These are phyloP conservation scores for Spodoptera frugiperda DNA, from an alignment of 1,140 invertebrate species.

Conservation along the genomic window DNA sequence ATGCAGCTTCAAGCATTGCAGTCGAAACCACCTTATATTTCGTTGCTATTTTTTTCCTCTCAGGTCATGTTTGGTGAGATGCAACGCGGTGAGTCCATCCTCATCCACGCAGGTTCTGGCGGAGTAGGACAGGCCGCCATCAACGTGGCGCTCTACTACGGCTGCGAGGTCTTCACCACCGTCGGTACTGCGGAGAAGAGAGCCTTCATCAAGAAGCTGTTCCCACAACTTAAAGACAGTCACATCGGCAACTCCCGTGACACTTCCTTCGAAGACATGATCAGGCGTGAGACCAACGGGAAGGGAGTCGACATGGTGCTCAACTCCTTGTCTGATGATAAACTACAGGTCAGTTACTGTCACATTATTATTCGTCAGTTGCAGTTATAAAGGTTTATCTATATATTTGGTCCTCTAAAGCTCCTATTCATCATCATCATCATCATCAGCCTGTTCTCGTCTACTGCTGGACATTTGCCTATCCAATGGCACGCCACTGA, in stretches of 20 bases:
- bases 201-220: constrained; percentile 91
- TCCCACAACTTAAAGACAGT: constrained; percentile 88
- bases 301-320: constrained; percentile 90
- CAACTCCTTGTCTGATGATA: constrained; percentile 90
- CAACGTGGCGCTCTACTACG: constrained; percentile 90
- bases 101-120: constrained; percentile 95
- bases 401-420: too few species aligned
- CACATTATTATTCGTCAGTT: too few species aligned
- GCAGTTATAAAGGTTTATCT: too few species aligned
- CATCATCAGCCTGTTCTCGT: too few species aligned
- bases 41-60: not conserved
- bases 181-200: constrained; percentile 92
- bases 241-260: constrained; percentile 89
- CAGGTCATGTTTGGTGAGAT: constrained; percentile 88
- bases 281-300: constrained; percentile 87
- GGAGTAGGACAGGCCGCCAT: constrained; percentile 96
- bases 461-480: too few species aligned
- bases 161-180: constrained; percentile 91
- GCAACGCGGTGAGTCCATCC: constrained; percentile 89
- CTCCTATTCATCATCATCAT: too few species aligned
- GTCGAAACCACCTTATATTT: too few species aligned
- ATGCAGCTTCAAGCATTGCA: too few species aligned
- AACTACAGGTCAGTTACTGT: constrained; percentile 81
- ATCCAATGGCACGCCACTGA: too few species aligned
- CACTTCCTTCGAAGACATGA: constrained; percentile 87